Evolutionary conservation across 2,113 vertebrate genomes (phyloP).

Genomic region (Pavo muticus): DNA sequence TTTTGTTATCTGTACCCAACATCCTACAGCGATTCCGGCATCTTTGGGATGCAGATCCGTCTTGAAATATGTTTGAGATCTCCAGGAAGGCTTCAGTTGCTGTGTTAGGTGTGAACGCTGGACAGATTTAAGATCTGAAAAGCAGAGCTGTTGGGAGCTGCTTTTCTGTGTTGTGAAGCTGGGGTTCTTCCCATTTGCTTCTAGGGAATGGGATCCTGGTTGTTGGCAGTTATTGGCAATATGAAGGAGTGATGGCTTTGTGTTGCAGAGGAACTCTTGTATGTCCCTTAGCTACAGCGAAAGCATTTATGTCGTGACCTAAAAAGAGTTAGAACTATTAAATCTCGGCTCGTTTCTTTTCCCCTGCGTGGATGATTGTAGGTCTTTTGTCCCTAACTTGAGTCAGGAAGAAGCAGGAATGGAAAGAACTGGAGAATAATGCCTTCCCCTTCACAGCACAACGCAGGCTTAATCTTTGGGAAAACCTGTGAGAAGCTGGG

Average conservation of each 20-base stretch:
- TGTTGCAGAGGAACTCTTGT: not conserved
- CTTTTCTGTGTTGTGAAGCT: not conserved
- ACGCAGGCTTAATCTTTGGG: not conserved
- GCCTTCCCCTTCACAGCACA: not conserved
- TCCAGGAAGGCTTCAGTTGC: not conserved
- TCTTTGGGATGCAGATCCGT: not conserved
- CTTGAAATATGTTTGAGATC: not conserved
- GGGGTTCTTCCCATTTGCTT: not conserved
- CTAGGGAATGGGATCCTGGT: not conserved
- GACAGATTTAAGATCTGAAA: not conserved
- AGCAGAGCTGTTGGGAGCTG: not conserved
- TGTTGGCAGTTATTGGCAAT: not conserved
- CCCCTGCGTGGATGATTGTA: not conserved
- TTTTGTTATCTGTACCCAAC: not conserved
- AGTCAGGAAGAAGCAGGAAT: not conserved
- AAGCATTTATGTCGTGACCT: not conserved
- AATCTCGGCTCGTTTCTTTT: not conserved
- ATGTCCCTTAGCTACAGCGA: not conserved
- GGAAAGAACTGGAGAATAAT: not conserved
- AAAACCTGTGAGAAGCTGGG: not conserved
- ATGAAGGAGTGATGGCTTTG: not conserved
- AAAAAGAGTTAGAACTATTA: not conserved
- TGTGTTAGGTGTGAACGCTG: not conserved
- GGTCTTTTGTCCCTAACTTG: not conserved
- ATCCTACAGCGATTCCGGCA: accelerated